Evolutionary conservation across 2,888 invertebrate genomes (phyloP), one percentile per base, ranked within the genome.

Genomic region (Drosophila multiciliata): DNA sequence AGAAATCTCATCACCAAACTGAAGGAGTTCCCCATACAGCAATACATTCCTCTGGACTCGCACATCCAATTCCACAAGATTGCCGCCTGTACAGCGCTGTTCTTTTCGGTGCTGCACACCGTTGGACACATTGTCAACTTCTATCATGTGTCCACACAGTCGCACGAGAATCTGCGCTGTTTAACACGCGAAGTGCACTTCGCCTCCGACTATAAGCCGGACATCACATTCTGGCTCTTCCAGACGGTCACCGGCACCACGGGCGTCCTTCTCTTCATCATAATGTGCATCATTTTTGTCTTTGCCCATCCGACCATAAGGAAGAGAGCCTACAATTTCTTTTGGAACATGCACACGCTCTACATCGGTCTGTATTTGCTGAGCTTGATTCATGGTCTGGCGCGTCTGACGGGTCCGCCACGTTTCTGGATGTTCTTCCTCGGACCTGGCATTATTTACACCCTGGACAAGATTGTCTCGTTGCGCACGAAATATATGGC

Each of bases 41-140:
- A 98, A 90, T 98, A 98, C 93, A 97, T 98, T 66, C 98, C 98
- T 0, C 93, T 98, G 29, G 99, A 99, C 92, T 97, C 98, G 0
- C 98, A 99, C 90, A 98, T 99, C 63, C 98, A 98, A 90, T 99
- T 99, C 92, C 99, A 99, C 93, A 99, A 99, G 94, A 98, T 99
- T 63, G 98, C 98, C 0, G 99, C 99, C 0, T 97, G 98, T 84
- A 99, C 99, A 0, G 98, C 98, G 0, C 94, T 98, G 0, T 98
- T 99, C 93, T 99, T 99, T 93, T 97, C 98, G 0, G 94, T 98
- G 1, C 94, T 98, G 0, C 99, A 99, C 91, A 97, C 98, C 0
- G 96, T 98, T 3, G 99, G 99, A 0, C 99, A 99, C 90, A 96
- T 99, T 92, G 97, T 99, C 38, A 99, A 99, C 93, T 99, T 99